Evolutionary conservation across 2,113 vertebrate genomes (phyloP).

Genomic region (Plecotus auritus): DNA sequence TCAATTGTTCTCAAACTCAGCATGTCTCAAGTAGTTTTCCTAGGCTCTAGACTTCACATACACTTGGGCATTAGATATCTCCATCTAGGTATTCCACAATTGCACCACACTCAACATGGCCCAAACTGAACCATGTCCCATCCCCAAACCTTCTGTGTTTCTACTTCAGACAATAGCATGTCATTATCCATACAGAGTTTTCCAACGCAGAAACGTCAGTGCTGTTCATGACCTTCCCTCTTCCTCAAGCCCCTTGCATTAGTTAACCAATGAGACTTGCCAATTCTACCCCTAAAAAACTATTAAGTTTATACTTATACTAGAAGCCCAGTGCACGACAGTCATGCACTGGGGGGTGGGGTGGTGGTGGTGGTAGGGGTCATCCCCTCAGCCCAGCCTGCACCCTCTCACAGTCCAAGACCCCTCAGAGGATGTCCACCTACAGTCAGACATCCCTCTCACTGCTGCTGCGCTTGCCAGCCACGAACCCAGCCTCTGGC

Average conservation of each 20-base stretch:
- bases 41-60: neutral
- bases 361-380: too few species aligned
- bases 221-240: neutral
- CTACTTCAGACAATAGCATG: neutral
- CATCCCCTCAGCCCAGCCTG: too few species aligned
- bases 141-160: neutral
- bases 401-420: too few species aligned
- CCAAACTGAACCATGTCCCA: neutral
- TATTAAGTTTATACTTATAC: neutral
- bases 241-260: neutral
- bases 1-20: neutral
- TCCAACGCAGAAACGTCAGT: neutral
- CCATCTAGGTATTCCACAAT: neutral
- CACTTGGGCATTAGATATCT: neutral
- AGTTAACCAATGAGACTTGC: neutral
- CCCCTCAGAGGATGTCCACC: too few species aligned
- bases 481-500: too few species aligned
- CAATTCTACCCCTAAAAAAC: neutral
- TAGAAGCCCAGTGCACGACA: too few species aligned
- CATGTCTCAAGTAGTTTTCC: neutral
- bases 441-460: too few species aligned
- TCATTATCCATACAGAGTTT: neutral
- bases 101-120: neutral
- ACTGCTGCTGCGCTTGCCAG: too few species aligned
- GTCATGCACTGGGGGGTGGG: too few species aligned